These are phyloP conservation scores for Paragorgia papillata DNA, from an alignment of 92 coral and sea anemone genomes.

Conservation along the genomic window DNA sequence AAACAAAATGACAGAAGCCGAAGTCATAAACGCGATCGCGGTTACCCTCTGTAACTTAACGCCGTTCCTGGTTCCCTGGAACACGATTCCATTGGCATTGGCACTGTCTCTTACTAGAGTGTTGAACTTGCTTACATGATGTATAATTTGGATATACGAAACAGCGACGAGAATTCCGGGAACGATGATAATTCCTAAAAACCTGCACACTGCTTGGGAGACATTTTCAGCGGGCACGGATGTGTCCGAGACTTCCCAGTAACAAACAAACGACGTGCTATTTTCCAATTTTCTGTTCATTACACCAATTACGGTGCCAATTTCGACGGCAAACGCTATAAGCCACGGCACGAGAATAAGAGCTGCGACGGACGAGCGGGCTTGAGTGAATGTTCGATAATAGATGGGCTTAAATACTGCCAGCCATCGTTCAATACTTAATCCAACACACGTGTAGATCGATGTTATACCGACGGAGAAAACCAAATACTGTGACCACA, in stretches of 20 bases:
- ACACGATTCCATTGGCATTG: too few relatives aligned
- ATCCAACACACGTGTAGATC: constrained; percentile 16
- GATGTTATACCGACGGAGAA: constrained; percentile 26
- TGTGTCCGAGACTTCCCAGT: neutral
- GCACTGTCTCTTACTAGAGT: too few relatives aligned
- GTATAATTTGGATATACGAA: neutral
- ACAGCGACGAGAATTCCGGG: neutral
- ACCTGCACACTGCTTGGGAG: neutral
- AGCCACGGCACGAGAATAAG: neutral
- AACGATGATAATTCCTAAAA: neutral
- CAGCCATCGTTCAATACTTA: constrained; percentile 31
- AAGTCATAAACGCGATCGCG: neutral
- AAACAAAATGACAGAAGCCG: neutral
- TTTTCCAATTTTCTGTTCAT: neutral
- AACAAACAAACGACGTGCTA: neutral
- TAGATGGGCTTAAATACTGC: constrained; percentile 18
- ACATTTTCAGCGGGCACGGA: neutral
- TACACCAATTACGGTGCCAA: neutral
- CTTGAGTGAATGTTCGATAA: neutral
- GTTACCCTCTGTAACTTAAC: neutral
- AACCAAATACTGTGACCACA: constrained; percentile 23
- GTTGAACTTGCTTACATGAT: neutral
- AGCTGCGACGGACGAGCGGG: neutral
- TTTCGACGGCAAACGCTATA: neutral
- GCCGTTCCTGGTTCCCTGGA: too few relatives aligned